Base-by-base conservation (phyloP, 2,797 vertebrate species). In the Kryptopterus vitreolus region DNA sequence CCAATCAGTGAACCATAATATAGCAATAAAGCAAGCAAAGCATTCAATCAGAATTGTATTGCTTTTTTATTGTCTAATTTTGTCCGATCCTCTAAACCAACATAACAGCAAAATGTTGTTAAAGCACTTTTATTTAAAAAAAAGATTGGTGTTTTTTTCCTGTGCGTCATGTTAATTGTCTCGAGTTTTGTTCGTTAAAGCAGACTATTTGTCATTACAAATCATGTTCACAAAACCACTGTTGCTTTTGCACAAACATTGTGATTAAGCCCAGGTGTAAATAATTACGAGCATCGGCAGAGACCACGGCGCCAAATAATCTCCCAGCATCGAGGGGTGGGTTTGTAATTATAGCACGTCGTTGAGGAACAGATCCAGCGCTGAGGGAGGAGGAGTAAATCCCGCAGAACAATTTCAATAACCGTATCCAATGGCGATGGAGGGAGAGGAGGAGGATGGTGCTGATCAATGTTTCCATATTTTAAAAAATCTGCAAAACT, bases 201-300 rank as follows among this genome's bases (percentile, higher is more conserved):
- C 33, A 20, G 24, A 61, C 48, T 29, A 61, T 76, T 76, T 61
- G 18, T 61, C 72, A 29, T 75, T n/a, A 24, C 20, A 48, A 53
- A 38, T 66, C 31, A 38, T 15, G n/a, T 63, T 81, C 33, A 48
- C 57, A 11, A 61, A 55, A 58, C 11, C 63, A 71, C 69, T 22
- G 16, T 59, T 77, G 61, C 38, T 80, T 75, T 66, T 82, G 46
- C 61, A 22, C 33, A 69, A 82, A 81, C 46, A 72, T 35, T 53
- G 59, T 76, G 82, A 84, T 83, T 76, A 69, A 82, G 61, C 80
- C 46, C 75, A 74, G 76, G 78, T 85, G 84, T 74, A 82, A 84
- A 83, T 82, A 79, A 86, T 81, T 81, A 76, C 76, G 50, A 75
- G 48, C 71, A 61, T 77, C 75, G n/a, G 46, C 55, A 75, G 69